These are phyloP conservation scores for Pseudomyrmex concolor DNA, from an alignment of 1,140 invertebrate genomes.

Conservation along the genomic window DNA sequence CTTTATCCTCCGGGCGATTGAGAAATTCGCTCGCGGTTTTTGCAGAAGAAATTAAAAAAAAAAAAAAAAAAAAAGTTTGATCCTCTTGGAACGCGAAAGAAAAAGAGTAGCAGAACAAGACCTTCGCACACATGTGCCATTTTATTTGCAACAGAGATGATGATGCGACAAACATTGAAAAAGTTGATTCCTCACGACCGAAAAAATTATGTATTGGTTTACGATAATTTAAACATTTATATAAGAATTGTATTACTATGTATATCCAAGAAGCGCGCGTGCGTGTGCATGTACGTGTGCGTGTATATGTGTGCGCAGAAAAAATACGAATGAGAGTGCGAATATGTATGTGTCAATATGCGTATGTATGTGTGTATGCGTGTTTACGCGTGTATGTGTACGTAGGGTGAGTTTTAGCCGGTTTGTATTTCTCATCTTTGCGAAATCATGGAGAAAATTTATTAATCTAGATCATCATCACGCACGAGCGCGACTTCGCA, in stretches of 20 bases:
- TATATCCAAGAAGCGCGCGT: too few species aligned
- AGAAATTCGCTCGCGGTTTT: slow-evolving; percentile 3
- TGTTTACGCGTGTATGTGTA: too few species aligned
- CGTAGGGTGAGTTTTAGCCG: slow-evolving; percentile 16
- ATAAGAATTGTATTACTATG: too few species aligned
- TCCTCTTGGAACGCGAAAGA: not conserved
- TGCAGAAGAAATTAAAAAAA: not conserved
- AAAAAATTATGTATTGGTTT: too few species aligned
- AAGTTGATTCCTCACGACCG: too few species aligned
- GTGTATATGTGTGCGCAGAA: not conserved
- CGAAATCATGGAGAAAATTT: slow-evolving; percentile 63
- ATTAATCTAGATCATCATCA: slow-evolving; percentile 64
- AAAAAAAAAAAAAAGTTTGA: not conserved
- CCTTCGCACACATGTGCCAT: too few species aligned
- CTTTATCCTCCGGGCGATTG: slow-evolving; percentile 9
- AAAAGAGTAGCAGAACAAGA: not conserved
- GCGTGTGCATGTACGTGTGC: too few species aligned
- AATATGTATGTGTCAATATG: slow-evolving; percentile 22
- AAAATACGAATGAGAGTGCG: slow-evolving; percentile 47
- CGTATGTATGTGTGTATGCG: not conserved
- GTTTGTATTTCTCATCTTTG: slow-evolving; percentile 67
- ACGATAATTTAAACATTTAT: too few species aligned
- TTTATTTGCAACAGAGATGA: too few species aligned
- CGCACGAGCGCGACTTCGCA: slow-evolving; percentile 48
- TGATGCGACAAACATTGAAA: too few species aligned